These are phyloP conservation scores for Xiphias gladius DNA, from an alignment of 2,113 vertebrate genomes.

Conservation along the genomic window DNA sequence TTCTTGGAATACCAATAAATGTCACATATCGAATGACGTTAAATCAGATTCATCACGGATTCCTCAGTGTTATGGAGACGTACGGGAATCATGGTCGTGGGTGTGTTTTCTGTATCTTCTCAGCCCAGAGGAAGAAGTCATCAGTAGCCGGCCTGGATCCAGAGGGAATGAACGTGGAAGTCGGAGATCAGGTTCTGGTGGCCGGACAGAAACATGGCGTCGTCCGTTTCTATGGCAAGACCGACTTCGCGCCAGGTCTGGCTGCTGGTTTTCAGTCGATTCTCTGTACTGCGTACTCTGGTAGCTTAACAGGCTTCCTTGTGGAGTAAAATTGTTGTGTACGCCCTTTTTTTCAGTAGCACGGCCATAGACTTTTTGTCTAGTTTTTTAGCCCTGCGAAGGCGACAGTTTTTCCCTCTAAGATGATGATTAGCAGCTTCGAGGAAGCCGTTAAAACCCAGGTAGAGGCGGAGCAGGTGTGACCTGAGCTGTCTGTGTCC, in stretches of 20 bases:
- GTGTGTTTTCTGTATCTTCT: background rate
- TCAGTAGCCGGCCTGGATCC: constrained; percentile 88
- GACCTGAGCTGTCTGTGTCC: constrained; percentile 10
- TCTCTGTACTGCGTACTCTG: no score
- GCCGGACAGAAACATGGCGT: constrained; percentile 91
- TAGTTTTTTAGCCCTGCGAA: no score
- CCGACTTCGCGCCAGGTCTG: constrained; percentile 92
- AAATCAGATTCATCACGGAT: no score
- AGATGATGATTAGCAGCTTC: background rate
- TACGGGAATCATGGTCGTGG: background rate
- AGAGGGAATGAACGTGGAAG: constrained; percentile 88
- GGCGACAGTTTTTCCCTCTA: background rate
- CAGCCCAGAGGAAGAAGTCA: constrained; percentile 88
- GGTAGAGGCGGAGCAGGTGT: background rate
- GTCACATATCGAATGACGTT: no score
- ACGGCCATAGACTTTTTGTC: no score
- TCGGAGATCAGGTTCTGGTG: constrained; percentile 92
- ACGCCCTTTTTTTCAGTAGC: background rate
- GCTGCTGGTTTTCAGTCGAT: background rate
- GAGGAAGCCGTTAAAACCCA: background rate
- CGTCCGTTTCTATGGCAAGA: constrained; percentile 92
- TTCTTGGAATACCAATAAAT: background rate
- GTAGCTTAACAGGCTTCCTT: no score
- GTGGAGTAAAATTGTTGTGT: no score
- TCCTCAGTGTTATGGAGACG: background rate